Percentiles rank a stretch among this genome's conserved stretches.
Conservation (phyloP, 64 coral and sea anemone genomes). For the Trachythela sp. region DNA sequence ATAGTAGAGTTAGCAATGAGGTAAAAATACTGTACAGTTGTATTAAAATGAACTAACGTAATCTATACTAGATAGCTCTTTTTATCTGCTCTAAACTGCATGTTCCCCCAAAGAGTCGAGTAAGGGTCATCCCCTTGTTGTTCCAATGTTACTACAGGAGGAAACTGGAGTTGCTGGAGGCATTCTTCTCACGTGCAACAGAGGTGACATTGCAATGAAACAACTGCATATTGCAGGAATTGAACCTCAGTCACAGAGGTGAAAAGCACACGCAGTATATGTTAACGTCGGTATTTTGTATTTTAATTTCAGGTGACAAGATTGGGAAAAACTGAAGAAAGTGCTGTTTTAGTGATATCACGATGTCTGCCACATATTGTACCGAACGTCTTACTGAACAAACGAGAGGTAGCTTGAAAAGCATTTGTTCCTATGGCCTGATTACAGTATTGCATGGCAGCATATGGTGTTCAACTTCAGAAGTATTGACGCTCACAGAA, state of each 20-base stretch:
- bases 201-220: neutral
- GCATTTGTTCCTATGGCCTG: neutral
- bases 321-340: slow-evolving; percentile 65
- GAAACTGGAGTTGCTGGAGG: no score
- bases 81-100: no score
- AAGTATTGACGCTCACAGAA: no score
- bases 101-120: no score
- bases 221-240: no score
- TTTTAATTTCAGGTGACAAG: slow-evolving; percentile 61
- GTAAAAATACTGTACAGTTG: neutral
- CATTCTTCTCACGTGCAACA: neutral
- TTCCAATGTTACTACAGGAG: no score
- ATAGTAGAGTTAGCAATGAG: slow-evolving; percentile 65
- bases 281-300: neutral
- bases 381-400: slow-evolving; percentile 86
- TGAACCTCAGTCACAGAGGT: no score
- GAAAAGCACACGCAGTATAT: no score
- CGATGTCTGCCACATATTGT: slow-evolving; percentile 94
- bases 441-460: no score
- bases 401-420: slow-evolving; percentile 62
- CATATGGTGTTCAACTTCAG: no score
- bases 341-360: slow-evolving; percentile 74
- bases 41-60: no score
- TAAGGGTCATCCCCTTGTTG: no score
- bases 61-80: neutral